Evolutionary conservation across 1,140 invertebrate genomes (phyloP).

Genomic region (Melipona quadrifasciata): DNA sequence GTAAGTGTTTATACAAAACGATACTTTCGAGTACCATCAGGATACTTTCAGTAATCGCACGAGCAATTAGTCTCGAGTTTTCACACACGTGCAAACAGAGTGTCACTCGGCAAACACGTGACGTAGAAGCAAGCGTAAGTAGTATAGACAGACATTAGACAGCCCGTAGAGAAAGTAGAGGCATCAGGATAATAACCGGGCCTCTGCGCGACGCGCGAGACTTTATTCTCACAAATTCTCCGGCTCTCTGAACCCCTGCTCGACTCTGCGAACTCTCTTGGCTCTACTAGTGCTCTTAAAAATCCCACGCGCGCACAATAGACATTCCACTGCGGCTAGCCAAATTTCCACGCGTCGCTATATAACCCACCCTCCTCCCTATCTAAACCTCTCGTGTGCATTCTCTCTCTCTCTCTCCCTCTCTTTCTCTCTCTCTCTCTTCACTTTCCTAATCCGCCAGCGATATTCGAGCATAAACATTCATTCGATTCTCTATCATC

Average conservation of each 20-base stretch:
- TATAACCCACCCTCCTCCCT: not conserved
- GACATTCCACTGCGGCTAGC: not conserved
- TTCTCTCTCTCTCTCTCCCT: not conserved
- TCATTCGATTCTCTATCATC: not conserved
- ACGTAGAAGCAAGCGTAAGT: too few species aligned
- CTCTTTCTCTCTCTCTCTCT: too few species aligned
- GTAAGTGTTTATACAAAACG: too few species aligned
- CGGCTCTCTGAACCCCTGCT: not conserved
- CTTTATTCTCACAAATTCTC: not conserved
- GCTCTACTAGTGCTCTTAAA: not conserved
- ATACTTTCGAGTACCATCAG: too few species aligned
- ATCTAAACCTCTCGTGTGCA: not conserved
- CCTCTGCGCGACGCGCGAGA: not conserved
- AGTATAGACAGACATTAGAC: too few species aligned
- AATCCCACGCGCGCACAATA: not conserved
- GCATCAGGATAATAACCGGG: not conserved
- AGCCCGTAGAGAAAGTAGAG: not conserved
- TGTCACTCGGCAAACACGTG: not conserved
- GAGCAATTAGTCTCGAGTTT: too few species aligned
- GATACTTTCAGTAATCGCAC: too few species aligned
- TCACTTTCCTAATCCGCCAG: not conserved
- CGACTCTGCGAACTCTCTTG: not conserved
- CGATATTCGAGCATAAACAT: not conserved
- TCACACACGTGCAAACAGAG: not conserved
- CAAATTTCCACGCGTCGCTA: not conserved